Percentiles rank a stretch among this genome's conserved stretches.
Conservation (phyloP, 2,888 invertebrate genomes). For the Mesorhabditis spiculigera region DNA sequence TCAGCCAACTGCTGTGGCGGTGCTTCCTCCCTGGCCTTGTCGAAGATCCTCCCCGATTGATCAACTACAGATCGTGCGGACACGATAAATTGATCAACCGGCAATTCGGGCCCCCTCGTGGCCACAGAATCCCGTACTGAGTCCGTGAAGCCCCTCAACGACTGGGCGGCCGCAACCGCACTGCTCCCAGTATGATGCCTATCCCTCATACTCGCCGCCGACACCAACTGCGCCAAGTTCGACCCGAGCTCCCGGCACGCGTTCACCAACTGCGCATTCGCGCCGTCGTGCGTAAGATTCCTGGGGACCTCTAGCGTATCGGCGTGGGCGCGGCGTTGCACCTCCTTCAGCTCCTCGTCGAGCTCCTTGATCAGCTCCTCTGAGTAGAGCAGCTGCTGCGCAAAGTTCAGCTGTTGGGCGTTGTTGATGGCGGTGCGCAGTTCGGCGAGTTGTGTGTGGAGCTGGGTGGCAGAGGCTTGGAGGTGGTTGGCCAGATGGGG, state of each 20-base stretch:
- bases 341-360: constrained; percentile 77
- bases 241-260: constrained; percentile 65
- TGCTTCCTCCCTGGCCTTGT: constrained; percentile 43
- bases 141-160: constrained; percentile 44
- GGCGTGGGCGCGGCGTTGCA: constrained; percentile 72
- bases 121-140: constrained; percentile 43
- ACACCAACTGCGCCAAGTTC: constrained; percentile 79
- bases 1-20: constrained; percentile 37
- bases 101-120: constrained; percentile 16
- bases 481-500: constrained; percentile 42
- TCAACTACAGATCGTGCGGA: constrained; percentile 52
- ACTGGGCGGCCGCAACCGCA: constrained; percentile 48
- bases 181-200: constrained; percentile 66
- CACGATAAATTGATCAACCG: constrained; percentile 26
- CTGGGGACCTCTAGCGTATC: constrained; percentile 17
- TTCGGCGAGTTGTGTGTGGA: constrained; percentile 67
- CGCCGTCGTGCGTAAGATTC: not conserved
- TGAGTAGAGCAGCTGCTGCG: constrained; percentile 44
- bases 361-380: constrained; percentile 61
- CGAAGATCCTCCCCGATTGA: constrained; percentile 51
- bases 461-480: constrained; percentile 64
- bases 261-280: constrained; percentile 15
- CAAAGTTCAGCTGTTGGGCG: constrained; percentile 68
- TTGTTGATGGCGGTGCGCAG: constrained; percentile 66
- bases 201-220: constrained; percentile 69